Evolutionary conservation across 1,140 invertebrate genomes (phyloP).

Genomic region (Leptinotarsa texana): DNA sequence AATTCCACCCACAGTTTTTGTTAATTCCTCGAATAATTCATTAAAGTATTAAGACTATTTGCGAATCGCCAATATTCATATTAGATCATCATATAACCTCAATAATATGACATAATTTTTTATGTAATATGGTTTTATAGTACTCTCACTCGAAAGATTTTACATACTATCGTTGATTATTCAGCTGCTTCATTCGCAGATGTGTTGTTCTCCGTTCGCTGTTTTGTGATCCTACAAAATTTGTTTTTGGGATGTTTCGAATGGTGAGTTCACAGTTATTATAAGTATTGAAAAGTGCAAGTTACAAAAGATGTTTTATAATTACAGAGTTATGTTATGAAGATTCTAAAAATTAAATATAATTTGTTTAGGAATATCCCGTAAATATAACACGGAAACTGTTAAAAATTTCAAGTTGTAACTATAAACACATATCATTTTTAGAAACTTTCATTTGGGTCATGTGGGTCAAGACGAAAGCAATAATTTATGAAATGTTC

Average conservation of each 20-base stretch:
- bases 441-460: too few relatives aligned
- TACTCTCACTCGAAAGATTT: background rate
- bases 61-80: background rate
- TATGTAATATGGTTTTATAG: slow-evolving; percentile 6
- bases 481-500: too few relatives aligned
- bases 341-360: too few relatives aligned
- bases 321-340: too few relatives aligned
- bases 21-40: background rate
- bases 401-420: too few relatives aligned
- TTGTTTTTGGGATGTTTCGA: background rate
- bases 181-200: background rate
- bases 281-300: background rate
- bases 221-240: background rate
- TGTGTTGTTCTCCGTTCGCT: background rate
- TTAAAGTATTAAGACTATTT: background rate
- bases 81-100: background rate
- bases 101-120: slow-evolving; percentile 6
- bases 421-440: too few relatives aligned
- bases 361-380: too few relatives aligned
- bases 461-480: too few relatives aligned
- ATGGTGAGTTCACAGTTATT: slow-evolving; percentile 1
- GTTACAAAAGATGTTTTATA: too few relatives aligned
- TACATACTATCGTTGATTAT: background rate
- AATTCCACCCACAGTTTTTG: background rate
- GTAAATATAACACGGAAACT: too few relatives aligned